Evolutionary conservation across 2,888 invertebrate genomes (phyloP), one percentile per base, ranked within the genome.

Genomic region (Leptinotarsa peninsularis): DNA sequence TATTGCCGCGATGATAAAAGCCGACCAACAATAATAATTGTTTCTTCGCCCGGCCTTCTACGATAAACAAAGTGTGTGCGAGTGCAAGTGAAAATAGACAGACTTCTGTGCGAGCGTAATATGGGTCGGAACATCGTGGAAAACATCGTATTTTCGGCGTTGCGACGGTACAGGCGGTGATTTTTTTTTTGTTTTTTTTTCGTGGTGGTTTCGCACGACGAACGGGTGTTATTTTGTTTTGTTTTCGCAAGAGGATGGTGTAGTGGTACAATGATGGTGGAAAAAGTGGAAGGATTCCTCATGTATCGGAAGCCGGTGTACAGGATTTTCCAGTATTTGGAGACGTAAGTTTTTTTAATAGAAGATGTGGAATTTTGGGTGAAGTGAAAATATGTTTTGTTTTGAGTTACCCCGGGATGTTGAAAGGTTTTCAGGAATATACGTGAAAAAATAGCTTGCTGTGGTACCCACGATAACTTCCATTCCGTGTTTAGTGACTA

Each of bases 291-390:
- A 88, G 93, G 93, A 85, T 93, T 94, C 89, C 91, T 94, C 88
- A 92, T 94, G 90, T 94, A 93, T 90, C 92, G 93, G 87, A 93
- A 93, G 88, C 94, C 94, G 87, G 93, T 94, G 82, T 94, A 94
- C 90, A 91, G 94, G 90, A 93, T 93, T 87, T 94, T 94, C 90
- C 94, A 94, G 91, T 94, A 94, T 90, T 91, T 94, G 88, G 94
- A 94, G 90, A 93, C 94, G 94, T 94, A 90, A 94, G 94, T 93
- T 21, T 18, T 21, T 17, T 43, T 56, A 4, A 10, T 43, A 13
- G 13, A 3, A 10, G 0, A 43, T 43, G 43, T 43, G 43, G 10
- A 43, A 43, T 43, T 43, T 43, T 10, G 43, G 43, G 43, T 43
- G 43, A 43, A 33, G 43, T 10, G 43, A 10, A 10, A 13, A 43